These are phyloP conservation scores for Lutjanus campechanus DNA, from an alignment of 2,797 vertebrate genomes.

Conservation along the genomic window DNA sequence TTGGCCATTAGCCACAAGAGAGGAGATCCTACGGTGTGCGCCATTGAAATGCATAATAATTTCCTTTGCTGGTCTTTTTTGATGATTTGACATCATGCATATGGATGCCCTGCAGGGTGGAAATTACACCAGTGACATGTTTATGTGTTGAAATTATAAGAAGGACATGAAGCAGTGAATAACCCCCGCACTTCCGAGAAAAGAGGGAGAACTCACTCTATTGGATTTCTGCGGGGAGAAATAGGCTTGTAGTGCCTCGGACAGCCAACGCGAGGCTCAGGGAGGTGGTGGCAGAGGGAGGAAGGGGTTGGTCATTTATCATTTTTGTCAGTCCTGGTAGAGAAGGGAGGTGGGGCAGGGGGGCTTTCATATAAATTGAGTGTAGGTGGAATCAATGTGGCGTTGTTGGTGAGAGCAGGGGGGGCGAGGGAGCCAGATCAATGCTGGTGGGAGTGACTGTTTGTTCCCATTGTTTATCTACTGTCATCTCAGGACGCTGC, in stretches of 20 bases:
- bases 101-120: conserved; percentile 63
- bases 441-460: conserved; percentile 84
- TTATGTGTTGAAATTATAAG: conserved; percentile 69
- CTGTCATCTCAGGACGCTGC: conserved; percentile 72
- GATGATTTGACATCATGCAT: conserved; percentile 65
- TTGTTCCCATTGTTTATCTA: conserved; percentile 84
- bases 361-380: conserved; percentile 83
- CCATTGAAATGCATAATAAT: conserved; percentile 48
- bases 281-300: conserved; percentile 67
- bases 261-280: conserved; percentile 68
- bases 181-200: conserved; percentile 25
- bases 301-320: conserved; percentile 80
- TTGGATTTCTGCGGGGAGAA: conserved; percentile 80
- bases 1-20: conserved; percentile 57
- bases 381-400: conserved; percentile 85
- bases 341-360: conserved; percentile 45
- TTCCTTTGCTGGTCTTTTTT: conserved; percentile 46
- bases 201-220: conserved; percentile 63
- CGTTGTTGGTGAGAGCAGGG: conserved; percentile 64
- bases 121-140: conserved; percentile 66
- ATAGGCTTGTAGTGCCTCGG: conserved; percentile 76
- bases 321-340: conserved; percentile 80
- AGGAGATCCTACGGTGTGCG: conserved; percentile 25
- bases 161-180: conserved; percentile 35
- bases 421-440: conserved; percentile 70